phyloP scores from a whole-genome alignment of 1,140 invertebrate genomes.

The Cardiocondyla obscurior region DNA sequence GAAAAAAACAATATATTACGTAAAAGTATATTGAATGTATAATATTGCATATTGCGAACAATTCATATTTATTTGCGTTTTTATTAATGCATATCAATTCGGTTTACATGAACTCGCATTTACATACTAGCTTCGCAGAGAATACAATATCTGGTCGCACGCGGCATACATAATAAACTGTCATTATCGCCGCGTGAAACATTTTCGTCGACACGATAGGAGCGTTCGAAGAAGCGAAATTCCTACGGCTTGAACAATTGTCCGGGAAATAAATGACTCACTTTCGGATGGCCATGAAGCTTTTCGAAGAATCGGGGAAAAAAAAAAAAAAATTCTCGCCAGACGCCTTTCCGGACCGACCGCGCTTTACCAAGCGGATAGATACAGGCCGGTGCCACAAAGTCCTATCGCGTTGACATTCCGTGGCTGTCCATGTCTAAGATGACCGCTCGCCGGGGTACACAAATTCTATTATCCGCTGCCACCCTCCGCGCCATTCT shows the following conservation, averaged over 20 bases:
- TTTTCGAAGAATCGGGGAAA: constrained; percentile 13
- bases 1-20: neutral
- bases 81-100: constrained; percentile 10
- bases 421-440: constrained; percentile 15
- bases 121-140: neutral
- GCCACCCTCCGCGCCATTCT: constrained; percentile 28
- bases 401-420: constrained; percentile 69
- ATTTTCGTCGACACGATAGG: neutral
- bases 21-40: neutral
- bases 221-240: neutral
- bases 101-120: neutral
- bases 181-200: neutral
- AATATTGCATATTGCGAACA: neutral
- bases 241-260: neutral
- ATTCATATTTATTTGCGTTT: constrained; percentile 1
- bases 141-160: neutral
- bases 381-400: constrained; percentile 23
- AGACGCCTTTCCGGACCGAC: neutral
- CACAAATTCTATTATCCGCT: constrained; percentile 51
- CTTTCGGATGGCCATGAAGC: too few species aligned
- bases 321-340: neutral
- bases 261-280: neutral
- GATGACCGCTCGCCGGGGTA: constrained; percentile 9
- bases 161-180: neutral
- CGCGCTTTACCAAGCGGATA: neutral